Conservation (phyloP, 2,888 invertebrate species). For the Aquatica leii region DNA sequence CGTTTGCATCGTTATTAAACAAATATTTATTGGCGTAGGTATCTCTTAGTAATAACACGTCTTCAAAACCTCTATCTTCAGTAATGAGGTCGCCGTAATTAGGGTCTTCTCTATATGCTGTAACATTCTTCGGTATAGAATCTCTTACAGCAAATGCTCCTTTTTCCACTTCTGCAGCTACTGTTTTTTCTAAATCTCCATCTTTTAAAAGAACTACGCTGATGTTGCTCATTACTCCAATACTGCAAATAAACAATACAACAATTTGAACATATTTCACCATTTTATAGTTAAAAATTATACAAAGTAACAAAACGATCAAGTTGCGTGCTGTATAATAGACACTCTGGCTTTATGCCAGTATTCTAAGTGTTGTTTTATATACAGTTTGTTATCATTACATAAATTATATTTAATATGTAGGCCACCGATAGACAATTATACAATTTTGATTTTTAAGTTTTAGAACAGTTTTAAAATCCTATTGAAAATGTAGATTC, state of each 20-base stretch:
- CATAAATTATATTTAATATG: constrained; percentile 13
- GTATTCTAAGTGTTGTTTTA: constrained; percentile 9
- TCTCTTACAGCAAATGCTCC: no score
- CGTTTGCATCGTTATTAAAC: constrained; percentile 20
- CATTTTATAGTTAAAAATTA: neutral
- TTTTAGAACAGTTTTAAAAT: no score
- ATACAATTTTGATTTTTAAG: no score
- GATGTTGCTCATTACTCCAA: neutral
- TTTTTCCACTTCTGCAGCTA: no score
- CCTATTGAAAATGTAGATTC: no score
- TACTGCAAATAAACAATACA: neutral
- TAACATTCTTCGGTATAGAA: no score
- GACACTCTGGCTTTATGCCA: constrained; percentile 9
- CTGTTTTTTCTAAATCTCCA: no score
- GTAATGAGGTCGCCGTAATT: neutral
- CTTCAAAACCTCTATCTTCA: constrained; percentile 21
- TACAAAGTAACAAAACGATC: constrained; percentile 7
- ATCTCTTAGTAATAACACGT: constrained; percentile 26
- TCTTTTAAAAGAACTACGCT: neutral
- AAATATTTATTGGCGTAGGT: constrained; percentile 23
- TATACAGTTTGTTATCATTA: constrained; percentile 13
- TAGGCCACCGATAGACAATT: neutral
- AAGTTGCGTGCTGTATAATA: constrained; percentile 11
- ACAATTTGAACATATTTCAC: constrained; percentile 5
- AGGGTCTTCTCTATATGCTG: no score